Conservation (phyloP, 2,797 vertebrate genomes). For the Eulemur coronatus region DNA sequence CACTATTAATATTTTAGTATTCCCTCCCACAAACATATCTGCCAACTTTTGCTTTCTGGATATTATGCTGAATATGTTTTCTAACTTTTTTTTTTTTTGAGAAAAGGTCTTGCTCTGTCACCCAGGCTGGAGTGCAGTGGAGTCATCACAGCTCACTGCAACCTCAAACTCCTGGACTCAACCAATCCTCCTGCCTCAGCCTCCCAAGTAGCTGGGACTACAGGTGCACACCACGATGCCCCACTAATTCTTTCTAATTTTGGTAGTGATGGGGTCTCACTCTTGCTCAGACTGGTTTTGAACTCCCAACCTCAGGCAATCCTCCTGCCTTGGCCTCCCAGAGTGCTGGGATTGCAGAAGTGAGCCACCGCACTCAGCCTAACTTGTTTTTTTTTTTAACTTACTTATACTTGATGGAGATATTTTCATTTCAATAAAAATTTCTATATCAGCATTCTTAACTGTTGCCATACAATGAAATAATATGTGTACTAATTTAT, state of each 20-base stretch:
- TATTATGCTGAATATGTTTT: not conserved
- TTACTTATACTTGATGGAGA: not conserved
- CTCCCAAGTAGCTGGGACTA: not conserved
- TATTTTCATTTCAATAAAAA: constrained; percentile 17
- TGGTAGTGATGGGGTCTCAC: not conserved
- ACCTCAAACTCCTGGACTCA: too few species aligned
- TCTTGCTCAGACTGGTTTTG: not conserved
- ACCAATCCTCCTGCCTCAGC: too few species aligned
- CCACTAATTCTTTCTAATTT: too few species aligned
- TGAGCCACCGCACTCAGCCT: too few species aligned
- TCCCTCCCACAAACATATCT: too few species aligned
- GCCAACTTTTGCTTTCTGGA: constrained; percentile 3
- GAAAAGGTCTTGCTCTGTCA: too few species aligned
- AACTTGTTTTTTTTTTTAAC: not conserved
- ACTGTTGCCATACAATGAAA: not conserved
- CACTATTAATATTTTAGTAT: not conserved
- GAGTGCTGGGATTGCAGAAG: not conserved
- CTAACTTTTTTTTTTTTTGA: not conserved
- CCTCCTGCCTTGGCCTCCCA: not conserved
- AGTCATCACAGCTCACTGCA: too few species aligned
- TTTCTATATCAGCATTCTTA: not conserved
- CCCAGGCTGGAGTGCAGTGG: too few species aligned
- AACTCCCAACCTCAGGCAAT: not conserved
- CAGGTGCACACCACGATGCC: not conserved
- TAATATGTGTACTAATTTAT: not conserved